Base-by-base conservation (phyloP, 2,797 vertebrate genomes). In the Onychomys leucogaster region DNA sequence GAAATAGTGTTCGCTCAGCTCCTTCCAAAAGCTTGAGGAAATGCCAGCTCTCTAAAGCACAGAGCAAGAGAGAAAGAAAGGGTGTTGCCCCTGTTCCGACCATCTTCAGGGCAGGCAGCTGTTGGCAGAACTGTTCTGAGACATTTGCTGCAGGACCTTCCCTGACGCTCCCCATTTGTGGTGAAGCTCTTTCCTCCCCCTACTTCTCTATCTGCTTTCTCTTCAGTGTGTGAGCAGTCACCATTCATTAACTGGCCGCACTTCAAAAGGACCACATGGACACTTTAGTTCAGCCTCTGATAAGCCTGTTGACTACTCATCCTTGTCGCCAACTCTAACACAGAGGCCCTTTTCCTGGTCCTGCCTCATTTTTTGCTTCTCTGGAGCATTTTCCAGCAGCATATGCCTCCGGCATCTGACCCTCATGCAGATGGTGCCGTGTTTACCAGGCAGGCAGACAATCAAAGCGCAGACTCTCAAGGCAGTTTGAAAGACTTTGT, bases 11-110 rank as follows among this genome's bases (percentile, higher is more conserved):
- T 88, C 90, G 91, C 93, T 91, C 73, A 69, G n/a, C 69, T 87
- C 75, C 82, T 92, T 46, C 49, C n/a, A 19, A 19, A 61, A 90
- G 34, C 91, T 76, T 55, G 67, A 88, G 94, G 94, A 95, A 52
- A 73, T 46, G 65, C 32, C 46, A 13, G 59, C 46, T 46, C 49
- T 88, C 52, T 84, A 43, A 77, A 80, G 63, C 41, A 61, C 75
- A 73, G 43, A 61, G 43, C 67, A 32, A 1, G 32, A n/a, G 71
- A 61, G 23, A 32, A 73, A 13, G 14, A 88, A 65, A 25, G 65
- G 4, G 34, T 43, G 12, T 65, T 91, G 5, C 71, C 37, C 67
- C 5, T 21, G 14, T 57, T 19, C 57, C 76, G 52, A 0, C 32
- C 46, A 34, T 65, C 69, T 67, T 61, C 37, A 78, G 49, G 90